Base-by-base conservation (phyloP, 2,888 invertebrate genomes). In the Rhingia campestris region DNA sequence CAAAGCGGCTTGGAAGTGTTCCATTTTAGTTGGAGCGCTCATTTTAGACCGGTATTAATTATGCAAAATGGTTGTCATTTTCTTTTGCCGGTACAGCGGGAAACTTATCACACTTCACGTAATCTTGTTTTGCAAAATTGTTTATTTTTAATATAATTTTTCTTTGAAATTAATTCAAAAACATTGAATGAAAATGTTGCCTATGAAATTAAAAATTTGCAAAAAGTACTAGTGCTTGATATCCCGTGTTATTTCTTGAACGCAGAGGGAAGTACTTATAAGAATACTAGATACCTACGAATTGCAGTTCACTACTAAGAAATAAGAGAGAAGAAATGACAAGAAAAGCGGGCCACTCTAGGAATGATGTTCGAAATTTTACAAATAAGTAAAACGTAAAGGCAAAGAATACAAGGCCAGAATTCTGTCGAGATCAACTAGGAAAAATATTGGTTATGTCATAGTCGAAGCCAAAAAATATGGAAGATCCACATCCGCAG, bases 1-100 rank as follows among this genome's bases (percentile, higher is more conserved):
- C 93, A 99, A 94, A 94, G 96, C 96, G 93, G 97, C 95, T 94
- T 97, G 97, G 95, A 97, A 97, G 93, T 97, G 97, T 94, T 97
- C 97, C 97, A 97, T 97, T 95, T 96, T 96, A 95, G 96, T 95
- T 95, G 95, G 95, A 95, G 95, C 95, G 94, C 58, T 75, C 74
- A 58, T 41, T 51, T 49, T 35, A 59, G 10, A 43, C 75, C 66
- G 75, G 66, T 75, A 75, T 51, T 4, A 35, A 22, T 35, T 37
- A 51, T 32, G 43, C 22, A 39, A 51, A 37, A 41, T 37, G n/a
- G 41, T 45, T 51, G 66, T 66, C 75, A 22, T 51, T 43, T n/a
- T 66, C 51, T 43, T 51, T 45, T 33, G 41, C 66, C 58, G 75
- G 66, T 51, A 43, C 63, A 64, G 39, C 32, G 54, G 12, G 47